phyloP scores from a whole-genome alignment of 1,140 invertebrate species.

The Bombus sibiricus region DNA sequence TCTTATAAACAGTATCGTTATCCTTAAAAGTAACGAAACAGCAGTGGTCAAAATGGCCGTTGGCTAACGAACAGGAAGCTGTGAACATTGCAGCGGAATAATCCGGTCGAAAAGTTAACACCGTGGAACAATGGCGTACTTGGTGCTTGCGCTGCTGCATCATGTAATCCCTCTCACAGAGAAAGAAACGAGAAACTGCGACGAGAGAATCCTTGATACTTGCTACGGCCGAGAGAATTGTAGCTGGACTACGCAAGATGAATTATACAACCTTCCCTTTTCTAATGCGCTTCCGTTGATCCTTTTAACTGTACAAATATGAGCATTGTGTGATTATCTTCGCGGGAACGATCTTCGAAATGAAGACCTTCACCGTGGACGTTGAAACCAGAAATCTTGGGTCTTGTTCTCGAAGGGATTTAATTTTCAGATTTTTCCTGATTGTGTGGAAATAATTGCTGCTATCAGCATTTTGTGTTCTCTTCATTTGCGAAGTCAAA shows the following conservation, averaged over 20 bases:
- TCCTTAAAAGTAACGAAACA: background rate
- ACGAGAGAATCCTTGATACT: constrained; percentile 21
- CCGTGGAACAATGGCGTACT: constrained; percentile 44
- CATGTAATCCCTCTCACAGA: constrained; percentile 20
- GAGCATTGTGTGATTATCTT: constrained; percentile 18
- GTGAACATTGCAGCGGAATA: constrained; percentile 25
- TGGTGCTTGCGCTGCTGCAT: background rate
- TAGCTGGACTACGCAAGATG: background rate
- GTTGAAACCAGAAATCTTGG: background rate
- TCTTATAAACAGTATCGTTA: background rate
- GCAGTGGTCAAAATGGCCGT: constrained; percentile 16
- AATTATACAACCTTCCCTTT: background rate
- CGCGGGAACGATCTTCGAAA: background rate
- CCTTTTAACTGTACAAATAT: constrained; percentile 23
- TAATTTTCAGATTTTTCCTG: background rate
- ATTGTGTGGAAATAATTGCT: background rate
- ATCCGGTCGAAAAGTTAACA: constrained; percentile 56
- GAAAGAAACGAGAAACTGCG: constrained; percentile 25
- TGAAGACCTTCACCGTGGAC: background rate
- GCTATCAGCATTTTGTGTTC: too few species aligned
- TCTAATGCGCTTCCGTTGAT: constrained; percentile 9
- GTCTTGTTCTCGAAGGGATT: background rate
- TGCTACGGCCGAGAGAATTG: background rate
- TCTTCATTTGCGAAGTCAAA: too few species aligned
- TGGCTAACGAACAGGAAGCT: constrained; percentile 28